phyloP scores from a whole-genome alignment of 2,888 invertebrate genomes.

The Dinocampus coccinellae region DNA sequence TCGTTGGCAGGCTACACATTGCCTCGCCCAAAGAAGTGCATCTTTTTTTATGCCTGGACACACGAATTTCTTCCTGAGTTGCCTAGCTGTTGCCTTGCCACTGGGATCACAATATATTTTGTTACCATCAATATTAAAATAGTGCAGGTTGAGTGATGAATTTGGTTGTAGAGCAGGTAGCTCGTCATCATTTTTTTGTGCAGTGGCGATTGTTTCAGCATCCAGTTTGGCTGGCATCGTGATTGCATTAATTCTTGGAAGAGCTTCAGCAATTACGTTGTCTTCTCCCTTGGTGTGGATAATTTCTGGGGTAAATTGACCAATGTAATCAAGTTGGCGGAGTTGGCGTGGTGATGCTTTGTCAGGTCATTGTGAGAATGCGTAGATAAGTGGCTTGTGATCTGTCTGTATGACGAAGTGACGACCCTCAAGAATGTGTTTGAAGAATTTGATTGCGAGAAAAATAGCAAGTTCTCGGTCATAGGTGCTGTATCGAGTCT shows the following conservation, averaged over 20 bases:
- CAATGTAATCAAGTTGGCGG: neutral
- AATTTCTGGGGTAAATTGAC: neutral
- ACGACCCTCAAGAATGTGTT: neutral
- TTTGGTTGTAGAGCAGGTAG: neutral
- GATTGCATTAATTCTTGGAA: neutral
- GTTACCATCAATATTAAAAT: neutral
- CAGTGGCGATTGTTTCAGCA: slow-evolving; percentile 7
- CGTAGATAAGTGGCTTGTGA: neutral
- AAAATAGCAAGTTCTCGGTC: neutral
- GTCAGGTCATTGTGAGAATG: neutral
- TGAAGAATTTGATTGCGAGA: neutral
- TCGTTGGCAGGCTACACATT: slow-evolving; percentile 55
- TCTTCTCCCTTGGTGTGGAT: neutral
- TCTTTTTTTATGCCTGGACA: slow-evolving; percentile 53
- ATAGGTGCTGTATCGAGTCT: neutral
- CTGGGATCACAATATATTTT: too few species aligned
- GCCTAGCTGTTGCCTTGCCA: slow-evolving; percentile 38
- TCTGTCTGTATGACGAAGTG: neutral
- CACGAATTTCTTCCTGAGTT: slow-evolving; percentile 46
- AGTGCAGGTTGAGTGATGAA: neutral
- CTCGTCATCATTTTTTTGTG: neutral
- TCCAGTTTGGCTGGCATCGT: neutral
- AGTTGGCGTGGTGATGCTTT: neutral
- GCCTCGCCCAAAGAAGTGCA: slow-evolving; percentile 46
- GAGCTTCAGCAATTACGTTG: neutral